These are phyloP conservation scores for Hexactinellida sp. DNA, from an alignment of 37 sponge, comb jelly and placozoan genomes.

Conservation along the genomic window DNA sequence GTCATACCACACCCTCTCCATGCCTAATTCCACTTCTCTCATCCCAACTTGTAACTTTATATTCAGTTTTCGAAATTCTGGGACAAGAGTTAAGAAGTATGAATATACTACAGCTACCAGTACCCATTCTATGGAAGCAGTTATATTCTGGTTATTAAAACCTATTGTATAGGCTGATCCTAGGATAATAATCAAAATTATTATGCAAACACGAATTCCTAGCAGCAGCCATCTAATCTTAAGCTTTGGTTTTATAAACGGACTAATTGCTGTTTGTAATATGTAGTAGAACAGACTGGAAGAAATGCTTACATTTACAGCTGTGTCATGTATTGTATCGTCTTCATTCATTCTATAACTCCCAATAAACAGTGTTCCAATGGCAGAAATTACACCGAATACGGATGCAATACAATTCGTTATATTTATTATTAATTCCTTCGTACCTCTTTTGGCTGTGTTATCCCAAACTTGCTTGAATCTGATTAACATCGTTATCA, in stretches of 20 bases:
- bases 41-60: neutral
- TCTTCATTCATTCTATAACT: neutral
- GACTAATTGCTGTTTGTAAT: neutral
- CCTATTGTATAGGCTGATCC: neutral
- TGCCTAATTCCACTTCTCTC: neutral
- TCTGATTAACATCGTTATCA: neutral
- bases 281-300: neutral
- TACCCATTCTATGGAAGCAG: neutral
- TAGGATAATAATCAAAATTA: neutral
- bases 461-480: neutral
- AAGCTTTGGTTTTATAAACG: neutral
- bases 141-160: neutral
- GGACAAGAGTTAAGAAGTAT: neutral
- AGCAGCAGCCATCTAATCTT: neutral
- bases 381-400: neutral
- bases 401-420: neutral
- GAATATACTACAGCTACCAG: neutral
- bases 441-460: neutral
- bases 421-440: neutral
- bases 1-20: neutral
- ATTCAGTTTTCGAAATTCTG: neutral
- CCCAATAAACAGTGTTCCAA: neutral
- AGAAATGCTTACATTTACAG: neutral
- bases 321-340: neutral
- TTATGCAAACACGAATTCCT: neutral